These are phyloP conservation scores for Phalacrocorax carbo DNA, from an alignment of 2,113 vertebrate genomes.

Conservation along the genomic window DNA sequence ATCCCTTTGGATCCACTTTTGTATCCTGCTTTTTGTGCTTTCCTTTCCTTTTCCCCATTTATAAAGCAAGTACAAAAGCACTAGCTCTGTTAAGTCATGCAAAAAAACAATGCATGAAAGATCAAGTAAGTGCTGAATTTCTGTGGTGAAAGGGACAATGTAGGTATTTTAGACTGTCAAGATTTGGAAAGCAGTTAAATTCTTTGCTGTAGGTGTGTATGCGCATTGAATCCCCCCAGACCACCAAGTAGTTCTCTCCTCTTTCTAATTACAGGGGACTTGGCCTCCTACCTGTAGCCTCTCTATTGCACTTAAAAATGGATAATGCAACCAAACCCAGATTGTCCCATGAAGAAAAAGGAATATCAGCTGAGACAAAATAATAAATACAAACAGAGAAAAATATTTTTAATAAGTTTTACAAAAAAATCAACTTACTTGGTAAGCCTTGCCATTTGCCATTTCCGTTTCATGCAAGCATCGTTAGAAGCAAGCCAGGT, in stretches of 20 bases:
- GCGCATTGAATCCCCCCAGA: neutral
- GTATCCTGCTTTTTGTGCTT: neutral
- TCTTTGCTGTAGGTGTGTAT: neutral
- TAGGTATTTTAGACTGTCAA: neutral
- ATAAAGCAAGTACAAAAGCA: neutral
- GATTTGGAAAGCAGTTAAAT: neutral
- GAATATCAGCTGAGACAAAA: neutral
- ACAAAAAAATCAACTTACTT: slow-evolving; percentile 8
- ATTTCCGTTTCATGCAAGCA: neutral
- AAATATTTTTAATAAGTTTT: slow-evolving; percentile 36
- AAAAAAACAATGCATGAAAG: neutral
- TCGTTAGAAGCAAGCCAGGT: neutral
- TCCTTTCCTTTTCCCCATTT: neutral
- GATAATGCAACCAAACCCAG: neutral
- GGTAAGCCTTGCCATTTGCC: neutral
- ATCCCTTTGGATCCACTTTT: neutral
- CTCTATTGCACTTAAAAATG: neutral
- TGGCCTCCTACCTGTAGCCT: neutral
- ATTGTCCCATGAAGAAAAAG: neutral
- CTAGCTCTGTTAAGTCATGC: neutral
- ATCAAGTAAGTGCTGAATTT: neutral
- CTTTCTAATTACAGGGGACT: neutral
- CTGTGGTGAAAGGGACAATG: neutral
- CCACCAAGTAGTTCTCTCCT: neutral
- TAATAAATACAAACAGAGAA: neutral